phyloP scores from a whole-genome alignment of 2,888 invertebrate species.

The Lepidocyrtoides sp. region DNA sequence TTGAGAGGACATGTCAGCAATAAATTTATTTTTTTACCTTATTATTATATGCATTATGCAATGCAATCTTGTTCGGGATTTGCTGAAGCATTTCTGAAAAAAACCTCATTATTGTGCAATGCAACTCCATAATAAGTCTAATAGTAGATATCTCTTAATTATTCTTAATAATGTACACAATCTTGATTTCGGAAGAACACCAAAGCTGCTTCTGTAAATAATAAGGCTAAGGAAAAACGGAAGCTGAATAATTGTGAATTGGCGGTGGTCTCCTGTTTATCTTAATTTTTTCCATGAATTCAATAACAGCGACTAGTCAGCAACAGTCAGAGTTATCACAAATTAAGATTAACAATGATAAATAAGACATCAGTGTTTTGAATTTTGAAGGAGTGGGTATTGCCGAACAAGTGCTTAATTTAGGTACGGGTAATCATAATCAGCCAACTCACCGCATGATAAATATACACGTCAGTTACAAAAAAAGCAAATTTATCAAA shows the following conservation, averaged over 20 bases:
- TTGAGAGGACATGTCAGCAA: slow-evolving; percentile 60
- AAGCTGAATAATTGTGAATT: not conserved
- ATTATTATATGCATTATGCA: too few species aligned
- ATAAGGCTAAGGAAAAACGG: not conserved
- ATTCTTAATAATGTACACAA: not conserved
- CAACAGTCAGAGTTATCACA: not conserved
- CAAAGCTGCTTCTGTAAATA: not conserved
- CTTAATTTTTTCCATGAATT: not conserved
- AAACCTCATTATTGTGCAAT: not conserved
- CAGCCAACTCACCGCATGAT: too few species aligned
- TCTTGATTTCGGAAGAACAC: not conserved
- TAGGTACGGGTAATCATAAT: too few species aligned
- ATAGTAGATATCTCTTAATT: slow-evolving; percentile 4
- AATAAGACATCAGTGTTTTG: not conserved
- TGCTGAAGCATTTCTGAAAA: slow-evolving; percentile 55
- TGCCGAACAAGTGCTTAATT: too few species aligned
- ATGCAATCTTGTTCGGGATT: slow-evolving; percentile 55
- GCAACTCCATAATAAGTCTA: not conserved
- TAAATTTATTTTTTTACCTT: slow-evolving; percentile 54
- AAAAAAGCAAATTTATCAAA: too few species aligned
- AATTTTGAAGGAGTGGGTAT: not conserved
- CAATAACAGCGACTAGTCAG: not conserved
- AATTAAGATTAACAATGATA: not conserved
- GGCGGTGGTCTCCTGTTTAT: slow-evolving; percentile 29
- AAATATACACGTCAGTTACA: too few species aligned